phyloP scores from a whole-genome alignment of 1,140 invertebrate genomes.

The Meloidogyne exigua region DNA sequence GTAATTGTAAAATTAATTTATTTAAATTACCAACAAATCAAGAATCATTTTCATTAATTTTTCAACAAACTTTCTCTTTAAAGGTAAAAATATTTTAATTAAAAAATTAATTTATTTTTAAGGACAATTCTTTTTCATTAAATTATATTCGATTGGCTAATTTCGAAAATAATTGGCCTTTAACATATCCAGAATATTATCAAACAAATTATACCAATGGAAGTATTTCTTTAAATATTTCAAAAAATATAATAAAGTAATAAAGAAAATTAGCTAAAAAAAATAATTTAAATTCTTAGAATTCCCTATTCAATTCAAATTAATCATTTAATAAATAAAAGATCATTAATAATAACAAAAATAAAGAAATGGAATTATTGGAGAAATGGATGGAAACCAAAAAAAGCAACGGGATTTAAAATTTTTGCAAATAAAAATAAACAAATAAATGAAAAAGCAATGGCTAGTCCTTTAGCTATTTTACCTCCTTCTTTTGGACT shows the following conservation, averaged over 20 bases:
- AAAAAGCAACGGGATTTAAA: background rate
- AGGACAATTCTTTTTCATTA: background rate
- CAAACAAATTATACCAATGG: background rate
- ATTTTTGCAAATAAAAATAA: conserved; percentile 2
- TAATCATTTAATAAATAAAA: background rate
- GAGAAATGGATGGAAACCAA: background rate
- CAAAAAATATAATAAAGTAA: background rate
- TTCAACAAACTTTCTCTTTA: background rate
- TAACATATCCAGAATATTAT: background rate
- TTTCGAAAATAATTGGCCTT: background rate
- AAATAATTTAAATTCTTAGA: background rate
- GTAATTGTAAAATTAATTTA: background rate
- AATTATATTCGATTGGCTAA: background rate
- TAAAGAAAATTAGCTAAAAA: background rate
- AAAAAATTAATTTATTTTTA: background rate
- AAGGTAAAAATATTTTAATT: background rate
- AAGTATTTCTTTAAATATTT: background rate
- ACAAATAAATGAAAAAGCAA: background rate
- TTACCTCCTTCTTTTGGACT: background rate
- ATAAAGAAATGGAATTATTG: background rate
- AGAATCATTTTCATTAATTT: background rate
- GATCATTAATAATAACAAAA: background rate
- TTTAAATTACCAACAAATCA: background rate
- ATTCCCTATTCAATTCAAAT: background rate
- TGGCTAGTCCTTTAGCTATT: background rate